Evolutionary conservation across 1,140 invertebrate genomes (phyloP).

Genomic region (Cylas formicarius): DNA sequence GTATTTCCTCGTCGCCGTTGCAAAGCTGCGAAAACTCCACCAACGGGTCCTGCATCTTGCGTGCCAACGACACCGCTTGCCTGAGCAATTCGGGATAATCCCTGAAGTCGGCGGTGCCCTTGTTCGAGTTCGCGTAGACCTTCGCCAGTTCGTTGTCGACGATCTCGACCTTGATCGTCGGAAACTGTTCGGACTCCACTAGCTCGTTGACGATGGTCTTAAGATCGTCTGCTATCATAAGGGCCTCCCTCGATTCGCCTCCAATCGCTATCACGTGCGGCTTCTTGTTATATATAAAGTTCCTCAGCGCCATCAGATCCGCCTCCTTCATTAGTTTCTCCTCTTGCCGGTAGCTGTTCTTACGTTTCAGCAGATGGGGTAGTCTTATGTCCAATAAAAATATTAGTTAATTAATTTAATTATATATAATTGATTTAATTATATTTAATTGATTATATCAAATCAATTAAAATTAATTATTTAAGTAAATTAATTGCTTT

Average conservation of each 20-base stretch:
- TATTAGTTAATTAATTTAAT: too few species aligned
- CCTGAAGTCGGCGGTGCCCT: constrained; percentile 77
- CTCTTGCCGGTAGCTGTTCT: constrained; percentile 63
- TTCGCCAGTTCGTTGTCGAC: constrained; percentile 88
- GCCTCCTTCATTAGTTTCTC: constrained; percentile 71
- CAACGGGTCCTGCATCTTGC: constrained; percentile 90
- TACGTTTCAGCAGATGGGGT: constrained; percentile 75
- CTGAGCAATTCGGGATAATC: constrained; percentile 84
- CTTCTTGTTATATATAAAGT: constrained; percentile 84
- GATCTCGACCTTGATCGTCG: constrained; percentile 81
- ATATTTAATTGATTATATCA: too few species aligned
- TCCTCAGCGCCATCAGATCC: constrained; percentile 71
- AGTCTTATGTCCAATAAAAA: too few species aligned
- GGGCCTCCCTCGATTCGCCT: constrained; percentile 82
- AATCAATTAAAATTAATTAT: too few species aligned
- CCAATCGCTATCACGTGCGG: constrained; percentile 90
- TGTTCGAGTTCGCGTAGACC: constrained; percentile 86
- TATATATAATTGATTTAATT: too few species aligned
- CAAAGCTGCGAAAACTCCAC: constrained; percentile 95
- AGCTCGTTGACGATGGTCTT: constrained; percentile 67
- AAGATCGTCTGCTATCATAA: constrained; percentile 81
- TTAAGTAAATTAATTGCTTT: too few species aligned
- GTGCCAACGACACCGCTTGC: constrained; percentile 86
- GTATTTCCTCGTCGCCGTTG: constrained; percentile 90
- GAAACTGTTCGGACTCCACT: constrained; percentile 81